phyloP scores from a whole-genome alignment of 2,888 invertebrate genomes.

The Brachypterus glaber region DNA sequence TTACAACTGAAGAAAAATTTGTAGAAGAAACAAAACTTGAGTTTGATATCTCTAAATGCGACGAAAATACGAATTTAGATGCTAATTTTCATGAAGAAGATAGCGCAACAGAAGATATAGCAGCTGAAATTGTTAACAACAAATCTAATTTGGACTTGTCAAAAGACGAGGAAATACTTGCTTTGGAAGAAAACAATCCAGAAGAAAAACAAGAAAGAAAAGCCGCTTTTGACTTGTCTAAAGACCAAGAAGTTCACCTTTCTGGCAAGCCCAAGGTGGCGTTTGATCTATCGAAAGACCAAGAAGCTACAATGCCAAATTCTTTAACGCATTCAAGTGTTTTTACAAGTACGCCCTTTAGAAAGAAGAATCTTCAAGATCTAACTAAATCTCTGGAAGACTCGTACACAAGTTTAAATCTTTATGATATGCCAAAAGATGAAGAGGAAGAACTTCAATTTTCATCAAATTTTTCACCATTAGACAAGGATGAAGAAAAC shows the following conservation, averaged over 20 bases:
- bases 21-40: constrained; percentile 5
- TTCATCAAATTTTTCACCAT: constrained; percentile 13
- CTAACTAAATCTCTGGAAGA: constrained; percentile 16
- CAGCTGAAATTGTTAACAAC: not conserved
- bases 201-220: constrained; percentile 4
- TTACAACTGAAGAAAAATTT: not conserved
- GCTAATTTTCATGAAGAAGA: too few relatives aligned
- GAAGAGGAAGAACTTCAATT: constrained; percentile 32
- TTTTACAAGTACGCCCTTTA: constrained; percentile 29
- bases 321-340: constrained; percentile 30
- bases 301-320: constrained; percentile 32
- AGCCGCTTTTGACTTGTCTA: too few relatives aligned
- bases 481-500: constrained; percentile 9
- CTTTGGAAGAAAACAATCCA: not conserved
- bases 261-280: constrained; percentile 13
- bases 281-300: constrained; percentile 32
- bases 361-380: constrained; percentile 20
- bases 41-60: too few relatives aligned
- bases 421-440: constrained; percentile 20
- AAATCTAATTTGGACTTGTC: not conserved
- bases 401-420: constrained; percentile 22
- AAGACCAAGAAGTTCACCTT: not conserved
- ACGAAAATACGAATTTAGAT: too few relatives aligned
- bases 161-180: not conserved
- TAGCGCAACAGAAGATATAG: too few relatives aligned